Evolutionary conservation across 2,888 invertebrate genomes (phyloP).

Genomic region (Spodoptera exigua): DNA sequence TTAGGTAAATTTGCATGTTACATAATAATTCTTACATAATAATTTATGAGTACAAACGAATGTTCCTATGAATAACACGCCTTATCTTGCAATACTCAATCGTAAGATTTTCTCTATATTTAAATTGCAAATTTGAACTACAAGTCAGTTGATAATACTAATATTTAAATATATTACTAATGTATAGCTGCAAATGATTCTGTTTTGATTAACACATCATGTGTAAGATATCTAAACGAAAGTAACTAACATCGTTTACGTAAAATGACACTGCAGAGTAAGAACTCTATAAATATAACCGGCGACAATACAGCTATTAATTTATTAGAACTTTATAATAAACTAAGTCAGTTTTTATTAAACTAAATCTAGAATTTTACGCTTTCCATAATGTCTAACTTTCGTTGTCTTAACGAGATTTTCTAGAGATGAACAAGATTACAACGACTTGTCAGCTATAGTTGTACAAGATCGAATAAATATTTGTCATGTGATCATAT

Average conservation of each 20-base stretch:
- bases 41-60: no score
- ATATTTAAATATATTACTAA: slow-evolving; percentile 41
- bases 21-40: no score
- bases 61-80: background rate
- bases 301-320: slow-evolving; percentile 48
- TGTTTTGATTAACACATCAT: slow-evolving; percentile 24
- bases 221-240: slow-evolving; percentile 41
- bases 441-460: no score
- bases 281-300: slow-evolving; percentile 15
- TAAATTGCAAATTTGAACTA: slow-evolving; percentile 59
- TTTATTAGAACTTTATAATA: slow-evolving; percentile 40
- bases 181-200: slow-evolving; percentile 1
- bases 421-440: no score
- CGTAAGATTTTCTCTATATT: slow-evolving; percentile 57
- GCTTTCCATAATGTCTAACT: slow-evolving; percentile 43
- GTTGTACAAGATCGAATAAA: background rate
- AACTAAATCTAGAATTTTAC: slow-evolving; percentile 39
- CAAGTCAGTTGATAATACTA: slow-evolving; percentile 45
- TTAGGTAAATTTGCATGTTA: no score
- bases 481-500: slow-evolving; percentile 5
- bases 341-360: slow-evolving; percentile 44
- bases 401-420: no score
- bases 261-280: slow-evolving; percentile 33
- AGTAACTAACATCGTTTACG: slow-evolving; percentile 22
- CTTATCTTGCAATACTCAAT: slow-evolving; percentile 28